Evolutionary conservation across 2,113 vertebrate genomes (phyloP).

Genomic region (Actenoides hombroni): DNA sequence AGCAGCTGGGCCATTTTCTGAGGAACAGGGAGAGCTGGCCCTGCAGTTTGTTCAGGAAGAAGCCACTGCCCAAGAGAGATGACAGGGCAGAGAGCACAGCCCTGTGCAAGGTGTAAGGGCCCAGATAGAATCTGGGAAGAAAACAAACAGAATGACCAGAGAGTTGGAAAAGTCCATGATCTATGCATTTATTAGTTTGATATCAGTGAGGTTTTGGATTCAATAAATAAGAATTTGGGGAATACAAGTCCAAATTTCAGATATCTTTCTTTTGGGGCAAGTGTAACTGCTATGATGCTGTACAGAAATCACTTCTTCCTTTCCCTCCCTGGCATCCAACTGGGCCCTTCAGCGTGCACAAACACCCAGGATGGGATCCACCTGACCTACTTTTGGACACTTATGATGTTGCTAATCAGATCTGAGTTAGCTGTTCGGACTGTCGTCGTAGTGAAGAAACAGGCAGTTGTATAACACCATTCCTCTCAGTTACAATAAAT

Average conservation of each 20-base stretch:
- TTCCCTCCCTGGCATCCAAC: neutral
- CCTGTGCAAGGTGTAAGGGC: rapidly evolving
- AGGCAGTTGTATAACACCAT: neutral
- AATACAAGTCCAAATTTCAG: neutral
- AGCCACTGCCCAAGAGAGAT: neutral
- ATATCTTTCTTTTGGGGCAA: neutral
- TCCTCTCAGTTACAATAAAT: neutral
- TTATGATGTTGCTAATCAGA: neutral
- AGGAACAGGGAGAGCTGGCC: neutral
- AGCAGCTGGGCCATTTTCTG: neutral
- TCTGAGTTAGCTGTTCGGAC: neutral
- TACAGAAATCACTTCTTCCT: neutral
- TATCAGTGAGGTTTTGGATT: neutral
- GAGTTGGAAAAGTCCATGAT: neutral
- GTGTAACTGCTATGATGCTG: neutral
- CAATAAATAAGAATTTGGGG: neutral
- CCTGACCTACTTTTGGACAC: neutral
- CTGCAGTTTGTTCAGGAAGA: neutral
- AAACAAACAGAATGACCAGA: neutral
- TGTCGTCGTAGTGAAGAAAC: neutral
- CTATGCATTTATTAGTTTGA: neutral
- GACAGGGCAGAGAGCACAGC: neutral
- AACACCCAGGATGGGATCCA: neutral
- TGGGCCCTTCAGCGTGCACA: neutral
- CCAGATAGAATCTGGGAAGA: neutral